phyloP scores from a whole-genome alignment of 2,113 vertebrate species.

The Geococcyx californianus region DNA sequence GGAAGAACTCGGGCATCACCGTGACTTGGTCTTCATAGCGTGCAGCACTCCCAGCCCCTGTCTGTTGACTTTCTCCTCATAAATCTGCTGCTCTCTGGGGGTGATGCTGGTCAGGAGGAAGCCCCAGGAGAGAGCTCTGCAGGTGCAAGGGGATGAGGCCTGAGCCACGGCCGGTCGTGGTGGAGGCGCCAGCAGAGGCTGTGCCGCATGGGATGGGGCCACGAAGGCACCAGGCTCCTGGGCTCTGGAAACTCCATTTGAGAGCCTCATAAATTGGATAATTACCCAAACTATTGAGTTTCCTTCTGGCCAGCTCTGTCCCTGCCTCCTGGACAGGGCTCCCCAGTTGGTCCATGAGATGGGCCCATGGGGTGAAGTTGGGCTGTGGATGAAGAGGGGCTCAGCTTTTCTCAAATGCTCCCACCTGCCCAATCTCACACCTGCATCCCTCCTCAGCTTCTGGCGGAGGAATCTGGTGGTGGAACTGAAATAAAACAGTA shows the following conservation, averaged over 20 bases:
- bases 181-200: not conserved
- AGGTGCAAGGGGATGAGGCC: not conserved
- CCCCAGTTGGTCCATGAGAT: conserved; percentile 20
- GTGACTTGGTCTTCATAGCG: rapidly evolving
- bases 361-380: not conserved
- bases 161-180: not conserved
- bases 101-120: not conserved
- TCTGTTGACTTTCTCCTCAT: conserved; percentile 19
- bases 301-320: conserved; percentile 58
- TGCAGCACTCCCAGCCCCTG: rapidly evolving
- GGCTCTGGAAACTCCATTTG: conserved; percentile 64
- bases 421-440: not conserved
- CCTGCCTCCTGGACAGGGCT: conserved; percentile 13
- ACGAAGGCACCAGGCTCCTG: not conserved
- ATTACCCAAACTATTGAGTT: conserved; percentile 62
- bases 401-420: not conserved
- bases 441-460: conserved; percentile 14
- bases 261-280: conserved; percentile 57
- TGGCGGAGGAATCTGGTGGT: not conserved
- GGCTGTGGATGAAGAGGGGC: not conserved
- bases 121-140: not conserved
- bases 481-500: not conserved
- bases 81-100: not conserved
- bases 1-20: not conserved
- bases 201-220: not conserved